Evolutionary conservation across 1,140 invertebrate species (phyloP), one percentile per base, ranked within the genome.

Genomic region (Homarus americanus): DNA sequence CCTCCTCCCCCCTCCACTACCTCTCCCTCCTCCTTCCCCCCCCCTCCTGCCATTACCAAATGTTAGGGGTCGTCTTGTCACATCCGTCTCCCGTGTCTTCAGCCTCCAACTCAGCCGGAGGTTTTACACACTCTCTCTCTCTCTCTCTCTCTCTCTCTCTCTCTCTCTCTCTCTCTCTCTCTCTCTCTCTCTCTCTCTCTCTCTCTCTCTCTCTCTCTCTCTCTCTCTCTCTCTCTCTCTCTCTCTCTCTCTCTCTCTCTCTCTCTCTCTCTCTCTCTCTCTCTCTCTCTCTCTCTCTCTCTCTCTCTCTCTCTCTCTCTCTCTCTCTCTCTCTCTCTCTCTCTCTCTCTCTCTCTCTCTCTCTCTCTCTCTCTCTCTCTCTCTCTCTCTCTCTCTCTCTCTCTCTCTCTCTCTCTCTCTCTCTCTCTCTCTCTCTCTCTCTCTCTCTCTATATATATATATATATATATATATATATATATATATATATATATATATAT

Each of bases 381-480:
- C 66, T 75, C 83, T 44, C 83, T 85, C 63, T 40, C 66, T 84
- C 34, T 44, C 83, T 73, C 41, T 49, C 82, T 73, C 69, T 41
- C 69, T 44, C 40, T 72, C 82, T 40, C n/a, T 12, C 44, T 49
- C 44, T 12, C 44, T 49, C 15, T 58, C 5, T 58, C 53, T 17
- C 5, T 17, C 15, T 5, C 53, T 10, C 53, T 58, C 53, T 58
- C 15, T 20, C 53, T 58, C 15, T 58, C 5, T 10, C 5, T 10
- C 53, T 20, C 44, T 58, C 5, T 20, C 4, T 58, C 17, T 24
- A 20, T n/a, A 10, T 49, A 49, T 49, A 49, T 49, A 49, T 49
- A 49, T 58, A 20, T 20, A 4, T 58, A 58, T 24, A 20, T n/a
- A 10, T 49, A 49, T 49, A 49, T 49, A 49, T 49, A 49, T 0